Percentiles rank a stretch among this genome's conserved stretches.
phyloP scores from a whole-genome alignment of 2,888 invertebrate species.

The Troides helena region DNA sequence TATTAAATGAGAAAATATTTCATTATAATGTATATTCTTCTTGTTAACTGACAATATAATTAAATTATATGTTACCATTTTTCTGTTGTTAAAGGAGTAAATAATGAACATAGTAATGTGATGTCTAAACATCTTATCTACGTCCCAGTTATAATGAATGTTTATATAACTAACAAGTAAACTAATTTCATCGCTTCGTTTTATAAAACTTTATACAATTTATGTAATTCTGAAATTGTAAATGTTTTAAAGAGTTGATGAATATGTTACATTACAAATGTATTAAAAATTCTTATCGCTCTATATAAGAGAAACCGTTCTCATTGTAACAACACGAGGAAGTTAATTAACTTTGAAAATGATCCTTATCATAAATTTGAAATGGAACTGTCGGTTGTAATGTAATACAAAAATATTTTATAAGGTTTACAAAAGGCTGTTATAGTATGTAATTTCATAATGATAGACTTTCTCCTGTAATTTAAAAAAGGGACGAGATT shows the following conservation, averaged over 20 bases:
- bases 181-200: neutral
- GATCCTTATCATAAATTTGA: neutral
- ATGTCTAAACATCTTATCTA: neutral
- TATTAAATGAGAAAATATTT: no score
- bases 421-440: neutral
- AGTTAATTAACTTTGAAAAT: slow-evolving; percentile 3
- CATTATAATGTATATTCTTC: no score
- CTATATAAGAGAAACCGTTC: neutral
- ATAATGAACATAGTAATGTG: neutral
- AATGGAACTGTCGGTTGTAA: slow-evolving; percentile 1
- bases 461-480: neutral
- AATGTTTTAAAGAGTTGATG: neutral
- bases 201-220: no score
- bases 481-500: neutral
- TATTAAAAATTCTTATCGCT: neutral
- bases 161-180: no score
- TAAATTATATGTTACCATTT: no score
- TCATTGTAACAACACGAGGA: neutral
- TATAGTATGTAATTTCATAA: neutral
- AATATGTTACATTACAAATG: neutral
- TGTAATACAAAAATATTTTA: neutral
- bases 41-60: no score
- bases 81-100: neutral
- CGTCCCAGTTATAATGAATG: neutral
- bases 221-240: neutral